Conservation (phyloP, 2,113 vertebrate genomes). For the Pagrus major region DNA sequence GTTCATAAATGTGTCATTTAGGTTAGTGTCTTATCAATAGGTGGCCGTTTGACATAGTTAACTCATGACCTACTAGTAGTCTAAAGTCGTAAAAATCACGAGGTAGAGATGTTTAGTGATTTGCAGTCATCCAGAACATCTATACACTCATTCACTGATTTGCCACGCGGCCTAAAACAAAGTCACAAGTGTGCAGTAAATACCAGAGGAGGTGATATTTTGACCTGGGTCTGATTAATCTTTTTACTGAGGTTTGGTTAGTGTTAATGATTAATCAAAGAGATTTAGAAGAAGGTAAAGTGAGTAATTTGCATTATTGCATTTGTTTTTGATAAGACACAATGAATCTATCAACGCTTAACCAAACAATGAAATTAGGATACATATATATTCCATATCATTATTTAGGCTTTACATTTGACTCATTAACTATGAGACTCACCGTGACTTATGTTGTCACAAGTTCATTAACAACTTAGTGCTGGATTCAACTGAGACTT, state of each 20-base stretch:
- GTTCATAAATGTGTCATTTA: neutral
- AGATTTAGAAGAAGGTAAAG: constrained; percentile 59
- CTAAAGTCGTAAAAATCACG: neutral
- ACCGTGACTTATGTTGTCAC: neutral
- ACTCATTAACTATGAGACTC: neutral
- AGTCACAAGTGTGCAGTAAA: constrained; percentile 81
- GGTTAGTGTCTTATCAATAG: neutral
- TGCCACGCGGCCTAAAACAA: constrained; percentile 62
- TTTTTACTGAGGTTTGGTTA: constrained; percentile 73
- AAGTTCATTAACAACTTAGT: neutral
- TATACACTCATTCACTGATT: constrained; percentile 64
- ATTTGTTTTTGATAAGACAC: constrained; percentile 5
- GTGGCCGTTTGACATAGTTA: constrained; percentile 5
- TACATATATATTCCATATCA: neutral
- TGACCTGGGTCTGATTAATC: constrained; percentile 63
- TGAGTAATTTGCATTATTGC: constrained; percentile 21
- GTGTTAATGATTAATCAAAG: constrained; percentile 78
- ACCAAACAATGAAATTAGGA: neutral
- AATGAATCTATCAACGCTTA: neutral
- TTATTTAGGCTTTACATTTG: constrained; percentile 9
- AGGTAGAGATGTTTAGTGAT: neutral
- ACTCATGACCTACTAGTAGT: neutral
- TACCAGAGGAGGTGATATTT: constrained; percentile 72
- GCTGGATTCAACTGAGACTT: too few relatives aligned
- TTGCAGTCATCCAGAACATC: neutral